Conservation (phyloP, 2,797 vertebrate species). For the Acanthiza pusilla region DNA sequence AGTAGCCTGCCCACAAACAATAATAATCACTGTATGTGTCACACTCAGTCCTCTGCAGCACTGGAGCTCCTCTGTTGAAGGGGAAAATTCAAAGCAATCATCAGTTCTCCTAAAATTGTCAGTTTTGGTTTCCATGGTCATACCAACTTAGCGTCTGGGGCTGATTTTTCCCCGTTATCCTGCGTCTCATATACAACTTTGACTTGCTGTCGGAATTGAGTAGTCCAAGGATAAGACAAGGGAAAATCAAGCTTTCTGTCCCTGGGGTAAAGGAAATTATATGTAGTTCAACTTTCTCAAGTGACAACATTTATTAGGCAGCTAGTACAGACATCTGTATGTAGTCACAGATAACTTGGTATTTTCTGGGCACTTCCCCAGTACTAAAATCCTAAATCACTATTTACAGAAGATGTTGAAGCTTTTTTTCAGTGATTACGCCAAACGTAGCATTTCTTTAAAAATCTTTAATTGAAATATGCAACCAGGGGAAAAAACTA, state of each 20-base stretch:
- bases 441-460: not conserved
- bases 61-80: not conserved
- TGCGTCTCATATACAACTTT: not conserved
- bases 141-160: not conserved
- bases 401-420: not conserved
- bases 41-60: not conserved
- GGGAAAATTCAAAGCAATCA: not conserved
- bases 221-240: constrained; percentile 15
- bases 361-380: not conserved
- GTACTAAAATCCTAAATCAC: not conserved
- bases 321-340: not conserved
- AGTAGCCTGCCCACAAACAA: not conserved
- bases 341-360: not conserved
- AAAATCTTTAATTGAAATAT: not conserved
- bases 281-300: constrained; percentile 22
- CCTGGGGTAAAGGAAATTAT: constrained; percentile 6
- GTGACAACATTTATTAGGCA: constrained; percentile 31
- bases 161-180: not conserved
- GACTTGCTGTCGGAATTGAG: not conserved
- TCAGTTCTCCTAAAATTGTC: constrained; percentile 10
- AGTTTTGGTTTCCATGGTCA: not conserved
- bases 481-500: not conserved
- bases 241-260: constrained; percentile 32
- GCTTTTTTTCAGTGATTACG: not conserved
- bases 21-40: not conserved